Conservation (phyloP, 2,113 vertebrate genomes). For the Todiramphus saurophagus region DNA sequence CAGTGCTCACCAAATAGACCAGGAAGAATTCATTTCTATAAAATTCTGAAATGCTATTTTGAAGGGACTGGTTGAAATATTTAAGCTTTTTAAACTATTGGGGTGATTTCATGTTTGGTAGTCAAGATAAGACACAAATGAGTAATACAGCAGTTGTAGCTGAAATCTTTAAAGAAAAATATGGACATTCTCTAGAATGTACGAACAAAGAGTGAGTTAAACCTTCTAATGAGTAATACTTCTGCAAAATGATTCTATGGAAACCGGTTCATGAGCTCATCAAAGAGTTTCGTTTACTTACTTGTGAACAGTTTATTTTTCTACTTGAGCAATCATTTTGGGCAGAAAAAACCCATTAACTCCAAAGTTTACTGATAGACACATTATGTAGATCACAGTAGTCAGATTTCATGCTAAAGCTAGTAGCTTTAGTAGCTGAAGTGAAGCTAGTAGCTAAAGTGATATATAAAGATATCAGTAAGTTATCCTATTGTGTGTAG, state of each 20-base stretch:
- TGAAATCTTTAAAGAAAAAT: neutral
- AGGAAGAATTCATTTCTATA: neutral
- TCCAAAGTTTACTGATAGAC: neutral
- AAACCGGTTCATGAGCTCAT: neutral
- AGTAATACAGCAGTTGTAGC: neutral
- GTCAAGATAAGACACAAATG: neutral
- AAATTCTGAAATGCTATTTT: neutral
- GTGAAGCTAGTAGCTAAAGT: neutral
- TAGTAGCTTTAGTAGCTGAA: neutral
- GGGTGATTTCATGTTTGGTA: neutral
- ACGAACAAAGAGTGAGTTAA: neutral
- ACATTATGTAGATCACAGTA: neutral
- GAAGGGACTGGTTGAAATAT: neutral
- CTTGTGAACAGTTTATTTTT: slow-evolving; percentile 31
- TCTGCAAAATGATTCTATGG: neutral
- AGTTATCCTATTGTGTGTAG: neutral
- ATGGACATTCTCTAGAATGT: neutral
- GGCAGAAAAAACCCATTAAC: neutral
- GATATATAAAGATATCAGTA: neutral
- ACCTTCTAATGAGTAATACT: neutral
- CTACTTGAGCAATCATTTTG: neutral
- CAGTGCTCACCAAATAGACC: neutral
- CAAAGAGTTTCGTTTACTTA: neutral
- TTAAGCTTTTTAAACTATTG: neutral
- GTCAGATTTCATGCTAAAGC: neutral